phyloP scores from a whole-genome alignment of 2,888 invertebrate genomes.

The Vandiemenella viatica region DNA sequence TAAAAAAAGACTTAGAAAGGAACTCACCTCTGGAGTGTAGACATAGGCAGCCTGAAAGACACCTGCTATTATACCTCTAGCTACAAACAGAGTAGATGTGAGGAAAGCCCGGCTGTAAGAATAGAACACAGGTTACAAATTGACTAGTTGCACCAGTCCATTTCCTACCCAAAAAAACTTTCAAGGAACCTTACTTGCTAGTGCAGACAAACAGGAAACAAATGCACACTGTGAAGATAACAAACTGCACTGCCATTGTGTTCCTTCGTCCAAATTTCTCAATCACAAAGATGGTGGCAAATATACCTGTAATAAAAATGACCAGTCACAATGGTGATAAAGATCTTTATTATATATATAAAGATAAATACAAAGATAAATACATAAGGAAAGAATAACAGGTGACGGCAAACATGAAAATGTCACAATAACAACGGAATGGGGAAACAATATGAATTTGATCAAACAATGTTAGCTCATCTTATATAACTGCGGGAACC shows the following conservation, averaged over 20 bases:
- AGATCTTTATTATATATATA: no score
- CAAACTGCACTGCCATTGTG: conserved; percentile 87
- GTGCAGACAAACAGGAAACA: conserved; percentile 59
- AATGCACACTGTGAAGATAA: conserved; percentile 63
- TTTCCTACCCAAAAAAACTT: not conserved
- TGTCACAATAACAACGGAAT: no score
- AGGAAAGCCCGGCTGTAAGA: conserved; percentile 55
- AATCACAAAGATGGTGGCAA: conserved; percentile 76
- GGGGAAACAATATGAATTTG: no score
- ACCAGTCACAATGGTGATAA: not conserved
- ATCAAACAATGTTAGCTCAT: no score
- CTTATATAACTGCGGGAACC: no score
- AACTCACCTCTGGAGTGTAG: conserved; percentile 71
- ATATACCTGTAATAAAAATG: conserved; percentile 46
- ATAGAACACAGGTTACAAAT: conserved; percentile 10
- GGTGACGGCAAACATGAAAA: no score
- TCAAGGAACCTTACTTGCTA: conserved; percentile 41
- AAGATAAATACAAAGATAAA: no score
- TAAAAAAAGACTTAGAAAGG: no score
- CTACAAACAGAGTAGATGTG: conserved; percentile 72
- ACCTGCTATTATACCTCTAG: conserved; percentile 83
- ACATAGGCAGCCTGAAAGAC: conserved; percentile 92
- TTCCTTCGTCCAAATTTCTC: conserved; percentile 79
- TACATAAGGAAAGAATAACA: no score
- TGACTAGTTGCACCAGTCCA: not conserved